phyloP scores from a whole-genome alignment of 2,113 vertebrate genomes.

The Dermatemys mawii region DNA sequence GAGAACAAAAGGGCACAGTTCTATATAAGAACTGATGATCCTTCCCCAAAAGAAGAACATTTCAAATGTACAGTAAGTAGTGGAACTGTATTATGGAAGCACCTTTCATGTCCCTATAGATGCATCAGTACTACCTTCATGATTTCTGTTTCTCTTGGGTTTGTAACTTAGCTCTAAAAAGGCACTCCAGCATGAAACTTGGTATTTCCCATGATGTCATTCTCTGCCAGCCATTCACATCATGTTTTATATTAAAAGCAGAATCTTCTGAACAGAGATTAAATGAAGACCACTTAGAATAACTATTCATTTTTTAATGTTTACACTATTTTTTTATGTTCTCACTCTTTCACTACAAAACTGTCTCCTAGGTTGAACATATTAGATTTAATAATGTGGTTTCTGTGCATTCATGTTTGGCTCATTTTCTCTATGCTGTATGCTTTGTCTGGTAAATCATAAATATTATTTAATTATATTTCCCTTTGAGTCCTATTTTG shows the following conservation, averaged over 20 bases:
- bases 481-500: background rate
- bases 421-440: accelerated
- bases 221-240: background rate
- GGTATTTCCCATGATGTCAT: accelerated
- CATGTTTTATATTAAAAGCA: background rate
- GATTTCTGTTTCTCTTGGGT: background rate
- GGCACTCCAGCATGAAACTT: background rate
- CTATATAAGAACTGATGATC: background rate
- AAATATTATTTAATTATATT: background rate
- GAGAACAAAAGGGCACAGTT: background rate
- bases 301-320: background rate
- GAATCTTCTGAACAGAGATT: background rate
- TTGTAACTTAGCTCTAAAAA: accelerated
- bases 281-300: background rate
- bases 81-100: background rate
- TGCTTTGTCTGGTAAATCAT: background rate
- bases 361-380: background rate
- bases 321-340: background rate
- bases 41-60: accelerated
- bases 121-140: background rate
- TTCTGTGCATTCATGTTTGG: background rate
- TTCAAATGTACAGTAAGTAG: background rate
- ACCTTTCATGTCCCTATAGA: accelerated
- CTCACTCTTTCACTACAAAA: background rate
- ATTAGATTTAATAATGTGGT: background rate